Base-by-base conservation (phyloP, 2,113 vertebrate genomes). In the Capricornis sumatraensis region DNA sequence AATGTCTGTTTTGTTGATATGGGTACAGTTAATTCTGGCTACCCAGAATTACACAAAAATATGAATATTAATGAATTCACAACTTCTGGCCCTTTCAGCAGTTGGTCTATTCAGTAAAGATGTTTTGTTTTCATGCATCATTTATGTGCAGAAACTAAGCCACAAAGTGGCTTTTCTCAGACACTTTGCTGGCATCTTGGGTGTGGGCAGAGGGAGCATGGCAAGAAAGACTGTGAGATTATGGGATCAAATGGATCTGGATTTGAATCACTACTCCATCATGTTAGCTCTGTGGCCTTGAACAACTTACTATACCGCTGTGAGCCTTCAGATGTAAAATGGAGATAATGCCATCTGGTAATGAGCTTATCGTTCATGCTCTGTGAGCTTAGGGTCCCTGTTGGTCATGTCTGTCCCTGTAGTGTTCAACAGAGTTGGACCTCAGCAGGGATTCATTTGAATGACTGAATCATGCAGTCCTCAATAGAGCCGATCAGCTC, bases 91-190 rank as follows among this genome's bases (percentile, higher is more conserved):
- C 28, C 28, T 95, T 92, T 86, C n/a, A 96, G 25, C 9, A 79
- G 1, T 82, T 89, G 67, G 7, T 78, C 83, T 82, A 19, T 91
- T 85, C 33, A 71, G 28, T 82, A 57, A 87, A 86, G 40, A 40
- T 93, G 5, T 79, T 88, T 96, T 92, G 9, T 94, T 98, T 97
- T 95, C 14, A 53, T 74, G 9, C 5, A 33, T 87, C 90, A 53
- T 64, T 57, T 84, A 79, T 58, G 15, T 76, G 1, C 7, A 95
- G 74, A 94, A 95, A 84, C 45, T 89, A 81, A 33, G 47, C 45
- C 47, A 81, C 28, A 50, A 79, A 81, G 78, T 81, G 78, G 5
- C 19, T 87, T 96, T 95, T 90, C 50, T 50, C 13, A 71, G 36
- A 47, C 7, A 55, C 36, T 76, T 87, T 76, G 85, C 40, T 97